A percentile compares a stretch with the other conserved stretches of the same genome.
phyloP scores from a whole-genome alignment of 2,797 vertebrate genomes.

The Xiphophorus birchmanni region DNA sequence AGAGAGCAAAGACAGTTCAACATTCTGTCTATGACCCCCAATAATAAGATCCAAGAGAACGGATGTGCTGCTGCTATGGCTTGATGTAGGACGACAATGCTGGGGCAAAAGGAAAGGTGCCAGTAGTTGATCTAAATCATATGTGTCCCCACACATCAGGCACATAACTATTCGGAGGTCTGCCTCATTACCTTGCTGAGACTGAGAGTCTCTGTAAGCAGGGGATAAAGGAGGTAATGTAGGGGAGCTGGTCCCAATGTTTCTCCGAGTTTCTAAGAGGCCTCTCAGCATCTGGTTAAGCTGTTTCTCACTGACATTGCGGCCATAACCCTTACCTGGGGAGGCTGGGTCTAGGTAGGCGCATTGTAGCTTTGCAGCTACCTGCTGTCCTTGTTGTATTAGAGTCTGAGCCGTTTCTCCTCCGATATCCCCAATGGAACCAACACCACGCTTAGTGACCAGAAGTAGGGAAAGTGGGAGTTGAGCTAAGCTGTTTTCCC shows the following conservation, averaged over 20 bases:
- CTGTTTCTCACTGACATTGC: conserved; percentile 93
- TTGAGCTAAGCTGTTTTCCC: conserved; percentile 85
- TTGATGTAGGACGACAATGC: conserved; percentile 84
- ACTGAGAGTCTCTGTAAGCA: conserved; percentile 84
- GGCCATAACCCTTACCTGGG: conserved; percentile 90
- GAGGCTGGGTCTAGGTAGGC: conserved; percentile 91
- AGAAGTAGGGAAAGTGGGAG: conserved; percentile 89
- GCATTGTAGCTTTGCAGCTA: conserved; percentile 90
- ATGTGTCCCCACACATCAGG: conserved; percentile 94
- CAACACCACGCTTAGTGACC: conserved; percentile 92
- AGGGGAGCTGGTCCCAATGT: conserved; percentile 82
- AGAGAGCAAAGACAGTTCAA: conserved; percentile 90
- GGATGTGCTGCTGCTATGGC: conserved; percentile 81
- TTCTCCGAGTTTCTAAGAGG: conserved; percentile 88
- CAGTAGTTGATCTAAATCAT: conserved; percentile 89
- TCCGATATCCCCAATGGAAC: conserved; percentile 86
- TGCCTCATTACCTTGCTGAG: conserved; percentile 79
- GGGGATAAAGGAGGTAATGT: conserved; percentile 78
- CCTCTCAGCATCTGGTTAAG: conserved; percentile 90
- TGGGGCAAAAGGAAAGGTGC: conserved; percentile 89
- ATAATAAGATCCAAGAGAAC: conserved; percentile 87
- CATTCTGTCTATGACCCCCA: conserved; percentile 85
- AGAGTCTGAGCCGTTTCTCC: conserved; percentile 94
- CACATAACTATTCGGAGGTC: conserved; percentile 94
- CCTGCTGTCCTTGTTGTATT: conserved; percentile 92